Base-by-base conservation (phyloP, 2,113 vertebrate species). In the Corydoras maculifer region DNA sequence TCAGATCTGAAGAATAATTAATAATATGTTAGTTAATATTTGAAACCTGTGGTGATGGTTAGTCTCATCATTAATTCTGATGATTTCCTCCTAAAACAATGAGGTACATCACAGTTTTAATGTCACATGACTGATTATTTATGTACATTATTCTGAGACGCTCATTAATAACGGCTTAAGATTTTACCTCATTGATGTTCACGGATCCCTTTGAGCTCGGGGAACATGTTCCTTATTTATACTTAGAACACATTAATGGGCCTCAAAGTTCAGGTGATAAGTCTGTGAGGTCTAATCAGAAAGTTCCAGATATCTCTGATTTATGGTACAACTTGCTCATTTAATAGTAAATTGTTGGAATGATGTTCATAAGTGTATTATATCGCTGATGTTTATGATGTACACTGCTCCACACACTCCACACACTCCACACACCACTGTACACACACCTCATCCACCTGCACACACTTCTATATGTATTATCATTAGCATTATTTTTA, bases 181-280 rank as follows among this genome's bases (percentile, higher is more conserved):
- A 43, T 57, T 49, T 83, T 88, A 89, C 86, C 86, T 87, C 75
- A 76, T 68, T 69, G 75, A 53, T 50, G 68, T 72, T 30, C 68
- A 53, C 72, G 12, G 8, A 80, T 60, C 50, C 31, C 15, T 68
- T 57, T 62, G 65, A 73, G 50, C 48, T 61, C 84, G 79, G 55
- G 10, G 32, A 48, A 30, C 8, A 9, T 54, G 30, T 48, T 25
- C 51, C 29, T 62, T 10, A 82, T 87, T 87, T 89, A 89, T 88
- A 89, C 74, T 81, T 74, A 73, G 77, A 84, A 68, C 81, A 77
- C 81, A 83, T 83, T 87, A 79, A 80, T 77, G 29, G 72, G 80
- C 81, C 81, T 60, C 89, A 89, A 89, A 87, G 88, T 84, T 72
- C 88, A 87, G 64, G 35, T 81, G 86, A 90, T 89, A 89, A 86